These are phyloP conservation scores for Manis pentadactyla DNA, from an alignment of 2,797 vertebrate genomes.

Conservation along the genomic window DNA sequence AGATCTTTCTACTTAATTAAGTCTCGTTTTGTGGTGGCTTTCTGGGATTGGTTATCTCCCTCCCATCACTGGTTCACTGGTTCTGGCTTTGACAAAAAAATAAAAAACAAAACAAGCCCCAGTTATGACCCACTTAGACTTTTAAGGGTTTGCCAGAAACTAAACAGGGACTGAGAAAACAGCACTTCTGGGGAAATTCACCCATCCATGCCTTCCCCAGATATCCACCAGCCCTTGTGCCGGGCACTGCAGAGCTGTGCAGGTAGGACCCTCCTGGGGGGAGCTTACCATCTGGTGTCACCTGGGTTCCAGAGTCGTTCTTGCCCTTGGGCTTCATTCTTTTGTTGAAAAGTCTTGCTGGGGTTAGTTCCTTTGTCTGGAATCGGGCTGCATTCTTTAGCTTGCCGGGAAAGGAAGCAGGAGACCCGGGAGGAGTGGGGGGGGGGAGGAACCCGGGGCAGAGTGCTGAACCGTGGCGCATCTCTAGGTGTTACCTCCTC, in stretches of 20 bases:
- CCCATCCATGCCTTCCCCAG: neutral
- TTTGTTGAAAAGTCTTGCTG: neutral
- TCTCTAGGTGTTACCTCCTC: neutral
- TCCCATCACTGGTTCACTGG: neutral
- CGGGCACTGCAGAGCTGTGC: rapidly evolving
- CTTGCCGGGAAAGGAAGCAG: neutral
- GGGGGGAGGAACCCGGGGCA: neutral
- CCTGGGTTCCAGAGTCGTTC: neutral
- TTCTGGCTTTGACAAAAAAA: neutral
- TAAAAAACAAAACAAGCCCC: neutral
- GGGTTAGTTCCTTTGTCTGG: neutral
- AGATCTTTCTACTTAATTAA: neutral
- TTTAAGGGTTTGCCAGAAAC: neutral
- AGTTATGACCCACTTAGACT: neutral
- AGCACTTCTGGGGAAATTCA: neutral
- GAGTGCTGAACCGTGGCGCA: neutral
- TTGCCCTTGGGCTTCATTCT: neutral
- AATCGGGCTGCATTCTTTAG: neutral
- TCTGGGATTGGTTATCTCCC: neutral
- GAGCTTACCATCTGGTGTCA: neutral
- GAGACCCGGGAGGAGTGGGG: neutral
- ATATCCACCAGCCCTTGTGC: neutral
- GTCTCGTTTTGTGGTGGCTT: neutral
- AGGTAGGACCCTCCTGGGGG: neutral
- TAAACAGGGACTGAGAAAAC: neutral